Percentiles rank a stretch among this genome's conserved stretches.
phyloP scores from a whole-genome alignment of 2,797 vertebrate species.

The Enteromius paludinosus region DNA sequence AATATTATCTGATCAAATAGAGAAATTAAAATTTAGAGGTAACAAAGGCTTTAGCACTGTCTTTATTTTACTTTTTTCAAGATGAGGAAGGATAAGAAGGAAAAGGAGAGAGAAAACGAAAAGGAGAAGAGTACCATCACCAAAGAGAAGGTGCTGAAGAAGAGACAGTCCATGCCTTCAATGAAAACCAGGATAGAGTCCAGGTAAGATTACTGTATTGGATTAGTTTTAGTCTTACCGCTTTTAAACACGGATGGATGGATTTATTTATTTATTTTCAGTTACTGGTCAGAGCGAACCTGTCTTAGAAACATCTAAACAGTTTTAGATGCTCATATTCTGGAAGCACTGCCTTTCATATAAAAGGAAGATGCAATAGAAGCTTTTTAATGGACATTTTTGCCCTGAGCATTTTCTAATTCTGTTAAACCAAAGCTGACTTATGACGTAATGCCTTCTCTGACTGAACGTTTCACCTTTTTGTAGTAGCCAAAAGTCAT shows the following conservation, averaged over 20 bases:
- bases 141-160: constrained; percentile 89
- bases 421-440: neutral
- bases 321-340: neutral
- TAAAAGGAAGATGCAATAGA: neutral
- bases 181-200: constrained; percentile 78
- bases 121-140: constrained; percentile 90
- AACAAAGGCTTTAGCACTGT: neutral
- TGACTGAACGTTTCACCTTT: neutral
- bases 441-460: constrained; percentile 13
- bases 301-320: neutral
- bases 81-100: constrained; percentile 95
- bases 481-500: neutral
- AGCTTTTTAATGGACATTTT: constrained; percentile 59
- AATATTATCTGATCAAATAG: neutral
- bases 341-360: neutral
- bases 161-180: constrained; percentile 86
- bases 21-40: neutral
- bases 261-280: neutral
- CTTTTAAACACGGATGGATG: too few relatives aligned
- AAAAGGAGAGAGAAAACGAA: constrained; percentile 95
- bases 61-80: constrained; percentile 43
- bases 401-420: constrained; percentile 23
- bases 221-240: neutral
- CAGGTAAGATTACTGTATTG: constrained; percentile 72
- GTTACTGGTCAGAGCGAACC: neutral